Percentiles rank a stretch among this genome's conserved stretches.
Evolutionary conservation across 2,888 invertebrate species (phyloP).

Genomic region (Torymus tubicola): DNA sequence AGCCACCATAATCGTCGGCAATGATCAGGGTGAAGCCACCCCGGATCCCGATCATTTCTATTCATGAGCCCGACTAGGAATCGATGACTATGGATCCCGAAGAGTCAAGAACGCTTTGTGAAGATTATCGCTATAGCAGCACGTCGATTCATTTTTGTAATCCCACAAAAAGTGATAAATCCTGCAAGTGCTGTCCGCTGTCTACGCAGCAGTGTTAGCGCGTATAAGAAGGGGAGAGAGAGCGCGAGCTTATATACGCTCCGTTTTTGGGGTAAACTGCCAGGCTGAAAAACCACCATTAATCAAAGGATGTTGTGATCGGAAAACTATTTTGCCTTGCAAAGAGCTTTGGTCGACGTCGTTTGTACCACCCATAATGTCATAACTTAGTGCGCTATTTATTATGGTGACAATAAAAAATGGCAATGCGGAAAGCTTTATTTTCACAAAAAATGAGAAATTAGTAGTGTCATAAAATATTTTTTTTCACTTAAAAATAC

Average conservation of each 20-base stretch:
- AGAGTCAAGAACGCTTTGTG: slow-evolving; percentile 28
- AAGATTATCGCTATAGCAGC: slow-evolving; percentile 36
- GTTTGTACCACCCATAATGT: too few species aligned
- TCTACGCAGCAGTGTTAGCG: too few species aligned
- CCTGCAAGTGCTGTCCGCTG: neutral
- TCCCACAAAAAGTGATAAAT: slow-evolving; percentile 48
- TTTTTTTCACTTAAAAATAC: too few species aligned
- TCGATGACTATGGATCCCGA: slow-evolving; percentile 60
- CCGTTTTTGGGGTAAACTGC: neutral
- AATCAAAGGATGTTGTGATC: neutral
- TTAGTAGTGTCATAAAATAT: too few species aligned
- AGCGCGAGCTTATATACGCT: too few species aligned
- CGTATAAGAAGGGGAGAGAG: too few species aligned
- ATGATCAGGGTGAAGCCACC: slow-evolving; percentile 67
- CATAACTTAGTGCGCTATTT: too few species aligned
- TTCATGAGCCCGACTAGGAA: slow-evolving; percentile 68
- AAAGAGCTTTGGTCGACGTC: too few species aligned
- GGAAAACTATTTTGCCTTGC: neutral
- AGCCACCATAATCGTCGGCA: slow-evolving; percentile 74
- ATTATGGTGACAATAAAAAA: too few species aligned
- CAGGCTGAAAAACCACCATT: neutral
- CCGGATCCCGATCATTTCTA: slow-evolving; percentile 67
- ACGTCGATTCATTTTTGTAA: slow-evolving; percentile 48
- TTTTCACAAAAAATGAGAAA: too few species aligned
- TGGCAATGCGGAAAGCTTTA: too few species aligned